phyloP scores from a whole-genome alignment of 2,888 invertebrate species.

The Drosophila siamana region DNA sequence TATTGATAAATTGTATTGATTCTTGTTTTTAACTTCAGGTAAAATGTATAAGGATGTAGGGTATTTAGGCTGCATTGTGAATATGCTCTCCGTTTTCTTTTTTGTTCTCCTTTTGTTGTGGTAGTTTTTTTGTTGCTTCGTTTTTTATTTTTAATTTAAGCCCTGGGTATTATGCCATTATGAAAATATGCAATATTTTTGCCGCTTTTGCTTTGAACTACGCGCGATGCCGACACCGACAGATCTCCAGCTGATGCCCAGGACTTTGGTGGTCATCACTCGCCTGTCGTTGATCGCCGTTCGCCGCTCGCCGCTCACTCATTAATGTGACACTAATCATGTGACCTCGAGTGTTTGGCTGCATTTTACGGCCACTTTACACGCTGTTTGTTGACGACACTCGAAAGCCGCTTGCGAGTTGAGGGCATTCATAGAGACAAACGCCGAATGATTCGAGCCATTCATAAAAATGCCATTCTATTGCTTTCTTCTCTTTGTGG shows the following conservation, averaged over 20 bases:
- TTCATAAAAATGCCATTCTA: slow-evolving; percentile 78
- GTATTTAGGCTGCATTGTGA: slow-evolving; percentile 11
- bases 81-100: not conserved
- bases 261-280: slow-evolving; percentile 18
- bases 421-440: slow-evolving; percentile 33
- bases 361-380: slow-evolving; percentile 69
- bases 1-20: not conserved
- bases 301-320: slow-evolving; percentile 8
- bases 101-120: not conserved
- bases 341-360: slow-evolving; percentile 72
- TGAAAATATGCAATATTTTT: slow-evolving; percentile 44
- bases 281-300: not conserved
- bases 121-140: not conserved
- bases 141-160: not conserved
- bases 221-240: slow-evolving; percentile 40
- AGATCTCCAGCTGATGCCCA: slow-evolving; percentile 34
- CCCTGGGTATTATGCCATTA: slow-evolving; percentile 13
- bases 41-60: not conserved
- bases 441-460: slow-evolving; percentile 51
- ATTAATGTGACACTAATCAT: slow-evolving; percentile 74
- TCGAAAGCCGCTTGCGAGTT: slow-evolving; percentile 50
- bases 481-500: slow-evolving; percentile 73
- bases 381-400: slow-evolving; percentile 61
- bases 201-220: slow-evolving; percentile 47
- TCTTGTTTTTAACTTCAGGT: no score